Percentiles rank a stretch among this genome's conserved stretches.
phyloP scores from a whole-genome alignment of 2,888 invertebrate genomes.

The Drosophila emarginata region DNA sequence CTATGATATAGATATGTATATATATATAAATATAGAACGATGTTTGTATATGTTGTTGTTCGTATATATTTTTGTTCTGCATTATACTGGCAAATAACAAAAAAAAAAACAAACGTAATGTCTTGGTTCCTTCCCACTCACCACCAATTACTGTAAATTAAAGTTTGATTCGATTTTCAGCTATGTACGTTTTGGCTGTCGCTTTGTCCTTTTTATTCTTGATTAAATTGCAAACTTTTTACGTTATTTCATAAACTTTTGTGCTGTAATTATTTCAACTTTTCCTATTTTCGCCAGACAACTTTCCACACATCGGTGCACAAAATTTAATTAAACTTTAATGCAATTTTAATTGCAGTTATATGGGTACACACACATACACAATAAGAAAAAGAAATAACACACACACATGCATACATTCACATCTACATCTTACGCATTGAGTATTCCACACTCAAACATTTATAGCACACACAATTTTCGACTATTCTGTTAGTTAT shows the following conservation, averaged over 20 bases:
- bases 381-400: not conserved
- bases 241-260: constrained; percentile 32
- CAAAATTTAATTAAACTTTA: constrained; percentile 38
- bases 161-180: constrained; percentile 40
- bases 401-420: constrained; percentile 36
- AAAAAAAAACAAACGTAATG: constrained; percentile 29
- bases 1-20: not conserved
- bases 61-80: not conserved
- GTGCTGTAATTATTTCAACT: constrained; percentile 41
- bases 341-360: constrained; percentile 60
- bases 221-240: constrained; percentile 35
- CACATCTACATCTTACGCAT: constrained; percentile 49
- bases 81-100: not conserved
- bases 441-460: constrained; percentile 55
- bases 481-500: constrained; percentile 30
- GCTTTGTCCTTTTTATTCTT: constrained; percentile 26
- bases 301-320: constrained; percentile 18
- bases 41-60: not conserved
- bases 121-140: constrained; percentile 4
- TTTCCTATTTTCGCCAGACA: constrained; percentile 32
- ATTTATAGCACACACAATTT: constrained; percentile 58
- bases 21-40: not conserved
- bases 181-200: constrained; percentile 14
- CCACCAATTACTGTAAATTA: constrained; percentile 32
- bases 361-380: constrained; percentile 33